These are phyloP conservation scores for Gymnopithys bicolor DNA, from an alignment of 2,797 vertebrate genomes.

Conservation along the genomic window DNA sequence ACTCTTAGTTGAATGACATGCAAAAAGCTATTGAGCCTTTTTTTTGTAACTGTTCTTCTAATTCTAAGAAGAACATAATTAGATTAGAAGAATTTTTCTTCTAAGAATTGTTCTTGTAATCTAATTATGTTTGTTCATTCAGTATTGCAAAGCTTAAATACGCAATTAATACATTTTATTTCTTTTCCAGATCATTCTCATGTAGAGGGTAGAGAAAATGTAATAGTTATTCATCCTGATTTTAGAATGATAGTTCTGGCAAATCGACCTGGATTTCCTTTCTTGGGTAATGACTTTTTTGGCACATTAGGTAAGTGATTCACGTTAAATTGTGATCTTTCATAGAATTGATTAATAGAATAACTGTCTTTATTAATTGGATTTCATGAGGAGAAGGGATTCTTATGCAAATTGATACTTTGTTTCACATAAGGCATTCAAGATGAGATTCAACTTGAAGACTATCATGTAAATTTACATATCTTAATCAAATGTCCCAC, in stretches of 20 bases:
- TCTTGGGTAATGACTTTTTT: slow-evolving; percentile 98
- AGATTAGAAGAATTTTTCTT: neutral
- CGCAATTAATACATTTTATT: neutral
- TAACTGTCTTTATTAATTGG: neutral
- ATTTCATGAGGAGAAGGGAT: neutral
- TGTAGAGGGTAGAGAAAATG: slow-evolving; percentile 80
- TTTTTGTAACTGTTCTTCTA: slow-evolving; percentile 8
- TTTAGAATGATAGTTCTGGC: slow-evolving; percentile 97
- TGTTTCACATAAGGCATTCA: neutral
- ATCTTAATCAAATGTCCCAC: neutral
- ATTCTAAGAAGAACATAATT: neutral
- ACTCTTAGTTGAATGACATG: neutral
- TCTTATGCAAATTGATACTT: neutral
- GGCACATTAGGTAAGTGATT: slow-evolving; percentile 89
- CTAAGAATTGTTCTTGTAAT: neutral
- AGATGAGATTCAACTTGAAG: neutral
- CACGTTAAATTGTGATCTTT: neutral
- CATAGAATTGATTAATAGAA: neutral
- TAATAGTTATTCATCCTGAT: slow-evolving; percentile 91
- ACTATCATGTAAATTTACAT: neutral
- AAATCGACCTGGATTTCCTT: slow-evolving; percentile 96
- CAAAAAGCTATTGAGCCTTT: neutral
- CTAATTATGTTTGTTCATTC: neutral
- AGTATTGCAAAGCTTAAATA: slow-evolving; percentile 7
- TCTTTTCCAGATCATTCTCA: slow-evolving; percentile 79